Percentiles rank a stretch among this genome's conserved stretches.
These are phyloP conservation scores for Hartigia nigra DNA, from an alignment of 2,888 invertebrate species.

Conservation along the genomic window DNA sequence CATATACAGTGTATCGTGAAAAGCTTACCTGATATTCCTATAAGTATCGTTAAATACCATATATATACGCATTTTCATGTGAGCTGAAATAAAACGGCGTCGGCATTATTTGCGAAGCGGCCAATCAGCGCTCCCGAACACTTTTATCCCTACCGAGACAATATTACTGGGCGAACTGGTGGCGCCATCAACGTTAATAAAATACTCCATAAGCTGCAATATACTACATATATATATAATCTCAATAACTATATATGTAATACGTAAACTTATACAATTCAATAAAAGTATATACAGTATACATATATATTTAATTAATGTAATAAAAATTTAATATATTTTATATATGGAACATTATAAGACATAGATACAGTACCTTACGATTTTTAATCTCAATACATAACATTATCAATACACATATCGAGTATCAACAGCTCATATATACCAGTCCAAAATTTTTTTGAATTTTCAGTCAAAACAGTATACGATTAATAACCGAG, in stretches of 20 bases:
- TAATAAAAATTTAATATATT: too few relatives aligned
- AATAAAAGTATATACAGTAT: background rate
- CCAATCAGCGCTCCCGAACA: background rate
- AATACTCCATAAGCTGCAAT: constrained; percentile 51
- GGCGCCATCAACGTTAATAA: constrained; percentile 44
- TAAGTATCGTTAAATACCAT: background rate
- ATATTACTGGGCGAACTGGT: constrained; percentile 44
- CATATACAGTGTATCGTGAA: background rate
- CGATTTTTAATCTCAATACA: too few relatives aligned
- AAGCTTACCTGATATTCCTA: background rate
- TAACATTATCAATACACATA: background rate
- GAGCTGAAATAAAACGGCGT: background rate
- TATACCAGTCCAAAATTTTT: background rate
- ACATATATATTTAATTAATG: background rate
- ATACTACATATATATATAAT: constrained; percentile 14
- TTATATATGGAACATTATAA: background rate
- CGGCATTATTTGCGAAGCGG: background rate
- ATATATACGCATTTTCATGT: background rate
- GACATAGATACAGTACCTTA: background rate
- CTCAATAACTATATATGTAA: background rate
- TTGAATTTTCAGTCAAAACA: background rate
- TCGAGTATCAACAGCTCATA: background rate
- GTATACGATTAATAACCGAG: background rate
- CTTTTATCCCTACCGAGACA: constrained; percentile 30
- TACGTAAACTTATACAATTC: background rate